Evolutionary conservation across 2,113 vertebrate species (phyloP), one percentile per base, ranked within the genome.

Genomic region (Ameiurus melas): DNA sequence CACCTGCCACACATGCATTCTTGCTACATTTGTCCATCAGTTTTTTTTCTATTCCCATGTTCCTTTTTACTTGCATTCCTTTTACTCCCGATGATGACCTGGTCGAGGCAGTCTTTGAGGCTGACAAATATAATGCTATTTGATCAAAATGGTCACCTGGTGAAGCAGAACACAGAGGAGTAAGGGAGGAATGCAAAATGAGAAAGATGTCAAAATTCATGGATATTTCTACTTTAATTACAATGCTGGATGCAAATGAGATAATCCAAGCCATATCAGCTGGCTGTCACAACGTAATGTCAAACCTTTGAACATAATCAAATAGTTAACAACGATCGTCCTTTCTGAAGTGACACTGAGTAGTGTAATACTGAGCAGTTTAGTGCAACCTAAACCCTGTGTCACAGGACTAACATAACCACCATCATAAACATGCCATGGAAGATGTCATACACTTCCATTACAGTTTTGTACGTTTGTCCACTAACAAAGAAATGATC

Each of bases 101-200:
- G 90, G 89, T 93, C 89, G 92, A 92, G 14, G 92, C 92, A 93
- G 94, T 93, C 91, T 85, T 91, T 93, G 92, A 92, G 89, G 90
- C 89, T 94, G 94, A 92, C 91, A 94, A 89, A 92, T 89, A 93
- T 91, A 89, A 90, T 62, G 60, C 87, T 92, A 89, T 92, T 92
- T 93, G 93, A 93, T 95, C 93, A 93, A 93, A 94, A 94, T 93
- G 92, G 90, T 93, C 94, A 95, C 94, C 94, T 95, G 94, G 85
- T 91, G 92, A 91, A 91, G 92, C 91, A 62, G 91, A 92, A 94
- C 91, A 89, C 53, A 47, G 47, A 82, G 36, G 70, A 86, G 64
- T 6, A 16, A 83, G 55, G 75, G 90, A 89, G 53, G 88, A 39
- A 17, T 39, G 25, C 17, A 13, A 0, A 13, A 70, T 58, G 17